phyloP scores from a whole-genome alignment of 2,888 invertebrate genomes.

The Sylvicola cinctus region DNA sequence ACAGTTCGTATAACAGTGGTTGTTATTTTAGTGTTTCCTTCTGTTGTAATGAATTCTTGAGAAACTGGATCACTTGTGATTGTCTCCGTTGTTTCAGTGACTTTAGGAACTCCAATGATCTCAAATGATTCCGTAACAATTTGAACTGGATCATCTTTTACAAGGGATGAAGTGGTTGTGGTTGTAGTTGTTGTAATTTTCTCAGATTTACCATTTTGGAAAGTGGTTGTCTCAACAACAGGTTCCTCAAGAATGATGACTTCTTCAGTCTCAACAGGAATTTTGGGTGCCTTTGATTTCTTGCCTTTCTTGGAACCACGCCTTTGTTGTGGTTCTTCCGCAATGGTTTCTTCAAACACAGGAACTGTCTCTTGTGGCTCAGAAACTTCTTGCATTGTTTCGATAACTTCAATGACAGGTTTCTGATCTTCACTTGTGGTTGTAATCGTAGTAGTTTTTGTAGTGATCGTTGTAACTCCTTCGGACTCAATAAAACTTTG shows the following conservation, averaged over 20 bases:
- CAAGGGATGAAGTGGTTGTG: conserved; percentile 1
- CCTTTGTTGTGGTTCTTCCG: conserved; percentile 1
- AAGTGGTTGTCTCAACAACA: not conserved
- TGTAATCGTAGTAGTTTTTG: conserved; percentile 1
- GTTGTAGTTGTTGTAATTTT: conserved; percentile 5
- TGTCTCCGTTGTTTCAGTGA: too few species aligned
- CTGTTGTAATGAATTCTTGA: too few species aligned
- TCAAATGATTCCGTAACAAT: too few species aligned
- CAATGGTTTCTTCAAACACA: too few species aligned
- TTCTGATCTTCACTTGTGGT: not conserved
- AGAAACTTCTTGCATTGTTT: too few species aligned
- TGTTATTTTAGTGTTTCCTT: too few species aligned
- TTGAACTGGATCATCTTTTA: too few species aligned
- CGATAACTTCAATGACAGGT: not conserved
- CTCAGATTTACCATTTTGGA: conserved; percentile 1
- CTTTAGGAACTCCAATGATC: too few species aligned
- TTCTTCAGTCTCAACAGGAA: not conserved
- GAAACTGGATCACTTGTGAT: too few species aligned
- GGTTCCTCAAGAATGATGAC: not conserved
- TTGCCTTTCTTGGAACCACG: conserved; percentile 5
- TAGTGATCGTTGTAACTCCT: conserved; percentile 21
- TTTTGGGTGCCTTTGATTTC: not conserved
- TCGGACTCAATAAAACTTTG: conserved; percentile 11
- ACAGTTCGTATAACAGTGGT: too few species aligned
- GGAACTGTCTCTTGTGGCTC: too few species aligned